Percentiles rank a stretch among this genome's conserved stretches.
These are phyloP conservation scores for Psammodynastes pulverulentus DNA, from an alignment of 2,113 vertebrate species.

Conservation along the genomic window DNA sequence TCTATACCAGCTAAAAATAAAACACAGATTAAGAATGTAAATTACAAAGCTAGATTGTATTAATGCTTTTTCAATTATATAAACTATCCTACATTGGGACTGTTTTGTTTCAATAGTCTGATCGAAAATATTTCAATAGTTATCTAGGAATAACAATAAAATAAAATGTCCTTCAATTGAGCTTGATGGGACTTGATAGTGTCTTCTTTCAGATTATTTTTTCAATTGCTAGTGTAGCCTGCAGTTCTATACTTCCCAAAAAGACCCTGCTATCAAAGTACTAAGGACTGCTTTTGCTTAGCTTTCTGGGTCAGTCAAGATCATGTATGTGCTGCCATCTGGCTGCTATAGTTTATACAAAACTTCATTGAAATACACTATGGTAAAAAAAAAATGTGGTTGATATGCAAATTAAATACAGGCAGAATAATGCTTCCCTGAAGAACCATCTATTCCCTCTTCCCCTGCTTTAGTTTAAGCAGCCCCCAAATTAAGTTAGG, in stretches of 20 bases:
- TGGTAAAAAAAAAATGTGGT: neutral
- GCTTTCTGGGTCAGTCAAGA: neutral
- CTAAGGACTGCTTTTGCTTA: neutral
- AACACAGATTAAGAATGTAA: constrained; percentile 21
- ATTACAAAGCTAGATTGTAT: neutral
- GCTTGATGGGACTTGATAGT: neutral
- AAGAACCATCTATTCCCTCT: neutral
- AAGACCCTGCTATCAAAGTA: neutral
- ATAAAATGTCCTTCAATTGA: neutral
- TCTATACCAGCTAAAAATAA: constrained; percentile 9
- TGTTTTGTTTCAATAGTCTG: neutral
- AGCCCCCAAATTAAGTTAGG: neutral
- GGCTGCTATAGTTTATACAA: neutral
- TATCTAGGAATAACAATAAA: neutral
- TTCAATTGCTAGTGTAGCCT: neutral
- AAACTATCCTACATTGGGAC: neutral
- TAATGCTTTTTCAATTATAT: neutral
- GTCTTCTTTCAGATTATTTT: neutral
- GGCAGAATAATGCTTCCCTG: neutral
- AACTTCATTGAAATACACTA: neutral
- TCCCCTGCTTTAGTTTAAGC: neutral
- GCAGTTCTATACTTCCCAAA: neutral
- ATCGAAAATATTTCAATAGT: neutral
- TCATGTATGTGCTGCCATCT: neutral
- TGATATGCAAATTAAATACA: neutral